Base-by-base conservation (phyloP, 2,113 vertebrate genomes). In the Bubalus kerabau region DNA sequence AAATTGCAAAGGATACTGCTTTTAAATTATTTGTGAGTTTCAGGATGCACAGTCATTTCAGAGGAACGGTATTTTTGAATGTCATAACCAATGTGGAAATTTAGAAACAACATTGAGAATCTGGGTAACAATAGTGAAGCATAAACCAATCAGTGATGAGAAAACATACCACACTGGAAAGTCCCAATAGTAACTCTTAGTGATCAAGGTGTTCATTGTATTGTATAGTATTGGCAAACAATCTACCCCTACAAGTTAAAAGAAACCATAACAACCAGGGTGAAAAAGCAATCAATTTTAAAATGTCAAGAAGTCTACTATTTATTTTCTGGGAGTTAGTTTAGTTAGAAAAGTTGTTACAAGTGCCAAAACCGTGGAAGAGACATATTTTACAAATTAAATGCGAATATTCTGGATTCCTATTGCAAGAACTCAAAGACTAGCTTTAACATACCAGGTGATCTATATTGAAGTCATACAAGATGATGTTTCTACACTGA, bases 281-380 rank as follows among this genome's bases (percentile, higher is more conserved):
- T 92, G 50, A 87, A 95, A 92, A 87, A 82, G 13, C 6, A 57
- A 87, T 93, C 48, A 76, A 71, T 82, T 96, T 52, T 28, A 87
- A 96, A 95, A 95, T 97, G 52, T 85, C 50, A 97, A 82, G 30
- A 52, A 78, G 71, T 56, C 24, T 83, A 54, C 26, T 97, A 64
- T 62, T 92, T 97, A 94, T 81, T 90, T 17, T 80, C 30, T 9
- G 62, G 5, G 28, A 40, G 43, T 78, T 91, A 43, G 1, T 5
- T 97, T 98, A 80, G 89, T 97, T 97, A 95, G n/a, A 96, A 97
- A 84, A 32, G 40, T 81, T 95, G 28, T 92, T 59, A 23, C 4
- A 88, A 87, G 57, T 80, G 12, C 8, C 26, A 76, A 78, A n/a
- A 97, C 36, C 6, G n/a, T 96, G 32, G 0, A 67, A 95, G 43